Evolutionary conservation across 2,888 invertebrate genomes (phyloP).

Genomic region (Plutella xylostella): DNA sequence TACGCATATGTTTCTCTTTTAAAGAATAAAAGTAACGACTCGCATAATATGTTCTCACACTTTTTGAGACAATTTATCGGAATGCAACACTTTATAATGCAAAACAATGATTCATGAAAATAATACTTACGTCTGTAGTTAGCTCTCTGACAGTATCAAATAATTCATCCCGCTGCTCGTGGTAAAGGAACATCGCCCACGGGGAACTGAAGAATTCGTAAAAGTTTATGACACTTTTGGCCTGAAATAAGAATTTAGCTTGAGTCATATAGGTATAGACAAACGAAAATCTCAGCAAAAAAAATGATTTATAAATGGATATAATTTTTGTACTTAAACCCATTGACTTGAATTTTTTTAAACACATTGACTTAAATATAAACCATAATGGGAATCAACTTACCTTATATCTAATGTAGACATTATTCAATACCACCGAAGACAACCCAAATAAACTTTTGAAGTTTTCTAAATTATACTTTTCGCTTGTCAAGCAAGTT

Average conservation of each 20-base stretch:
- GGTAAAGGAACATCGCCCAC: slow-evolving; percentile 74
- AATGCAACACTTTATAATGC: slow-evolving; percentile 3
- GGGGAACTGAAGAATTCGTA: slow-evolving; percentile 74
- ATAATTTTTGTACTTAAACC: too few species aligned
- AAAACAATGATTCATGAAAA: background rate
- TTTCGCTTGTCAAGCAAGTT: slow-evolving; percentile 70
- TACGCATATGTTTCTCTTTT: too few species aligned
- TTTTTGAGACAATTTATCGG: too few species aligned
- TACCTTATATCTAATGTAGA: slow-evolving; percentile 72
- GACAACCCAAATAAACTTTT: slow-evolving; percentile 77
- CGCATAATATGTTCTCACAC: too few species aligned
- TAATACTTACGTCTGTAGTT: slow-evolving; percentile 40
- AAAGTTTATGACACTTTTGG: slow-evolving; percentile 72
- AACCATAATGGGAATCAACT: slow-evolving; percentile 18
- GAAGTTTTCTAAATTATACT: slow-evolving; percentile 70
- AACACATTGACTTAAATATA: too few species aligned
- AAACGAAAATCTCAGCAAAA: too few species aligned
- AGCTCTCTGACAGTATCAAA: slow-evolving; percentile 53
- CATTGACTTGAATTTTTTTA: too few species aligned
- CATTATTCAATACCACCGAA: slow-evolving; percentile 75
- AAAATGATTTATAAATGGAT: too few species aligned
- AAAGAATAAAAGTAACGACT: too few species aligned
- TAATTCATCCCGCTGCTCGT: slow-evolving; percentile 66
- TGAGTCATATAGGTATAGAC: too few species aligned
- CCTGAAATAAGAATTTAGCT: slow-evolving; percentile 27